A percentile compares a stretch with the other conserved stretches of the same genome.
Evolutionary conservation across 1,140 invertebrate species (phyloP).

Genomic region (Bombyx mandarina): DNA sequence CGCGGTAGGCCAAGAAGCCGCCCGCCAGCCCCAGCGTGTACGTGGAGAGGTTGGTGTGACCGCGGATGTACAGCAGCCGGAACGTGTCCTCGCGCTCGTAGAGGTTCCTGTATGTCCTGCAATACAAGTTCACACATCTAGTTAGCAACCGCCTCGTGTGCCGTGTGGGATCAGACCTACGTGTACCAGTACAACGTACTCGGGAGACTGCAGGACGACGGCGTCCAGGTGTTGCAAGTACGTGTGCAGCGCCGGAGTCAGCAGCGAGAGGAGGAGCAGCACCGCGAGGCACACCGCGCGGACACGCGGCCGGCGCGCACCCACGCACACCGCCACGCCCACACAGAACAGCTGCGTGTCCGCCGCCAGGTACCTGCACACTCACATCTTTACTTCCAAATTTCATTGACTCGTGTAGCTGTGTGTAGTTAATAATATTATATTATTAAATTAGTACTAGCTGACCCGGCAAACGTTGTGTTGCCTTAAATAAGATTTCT

Average conservation of each 20-base stretch:
- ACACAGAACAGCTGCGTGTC: constrained; percentile 49
- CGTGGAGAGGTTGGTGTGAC: constrained; percentile 51
- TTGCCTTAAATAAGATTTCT: no score
- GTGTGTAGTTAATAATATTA: no score
- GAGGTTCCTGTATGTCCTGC: constrained; percentile 39
- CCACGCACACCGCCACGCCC: constrained; percentile 36
- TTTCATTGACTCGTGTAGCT: no score
- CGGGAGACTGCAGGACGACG: constrained; percentile 46
- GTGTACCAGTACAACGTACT: constrained; percentile 33
- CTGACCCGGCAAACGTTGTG: no score
- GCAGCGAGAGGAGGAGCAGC: constrained; percentile 27
- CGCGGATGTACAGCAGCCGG: constrained; percentile 40
- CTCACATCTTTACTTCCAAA: no score
- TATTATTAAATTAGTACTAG: no score
- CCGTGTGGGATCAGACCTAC: background rate
- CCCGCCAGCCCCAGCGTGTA: constrained; percentile 48
- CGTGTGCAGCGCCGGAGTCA: constrained; percentile 36
- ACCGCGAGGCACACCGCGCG: constrained; percentile 20
- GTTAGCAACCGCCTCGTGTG: background rate
- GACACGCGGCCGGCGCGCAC: constrained; percentile 21
- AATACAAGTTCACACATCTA: constrained; percentile 1
- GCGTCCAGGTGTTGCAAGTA: constrained; percentile 46
- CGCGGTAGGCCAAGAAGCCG: constrained; percentile 46
- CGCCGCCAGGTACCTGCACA: constrained; percentile 48
- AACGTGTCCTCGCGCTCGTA: constrained; percentile 44